Evolutionary conservation across 1,140 invertebrate genomes (phyloP).

Genomic region (Episyrphus balteatus): DNA sequence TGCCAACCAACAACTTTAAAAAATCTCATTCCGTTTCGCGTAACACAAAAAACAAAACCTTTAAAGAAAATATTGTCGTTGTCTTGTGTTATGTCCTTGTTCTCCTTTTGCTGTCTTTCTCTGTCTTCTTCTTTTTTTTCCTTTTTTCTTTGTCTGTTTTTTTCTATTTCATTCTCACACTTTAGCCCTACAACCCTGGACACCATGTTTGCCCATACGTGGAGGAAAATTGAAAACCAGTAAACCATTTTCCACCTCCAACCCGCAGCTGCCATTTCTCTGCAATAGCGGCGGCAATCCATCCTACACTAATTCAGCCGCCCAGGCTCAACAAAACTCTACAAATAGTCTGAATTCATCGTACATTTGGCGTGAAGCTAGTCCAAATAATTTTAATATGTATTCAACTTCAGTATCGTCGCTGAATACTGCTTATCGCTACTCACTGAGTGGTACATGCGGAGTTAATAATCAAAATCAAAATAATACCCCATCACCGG

Average conservation of each 20-base stretch:
- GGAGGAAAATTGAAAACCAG: slow-evolving; percentile 36
- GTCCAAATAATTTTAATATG: slow-evolving; percentile 35
- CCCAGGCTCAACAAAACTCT: slow-evolving; percentile 18
- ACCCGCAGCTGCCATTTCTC: slow-evolving; percentile 33
- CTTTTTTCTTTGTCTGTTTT: slow-evolving; percentile 21
- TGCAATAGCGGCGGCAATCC: slow-evolving; percentile 13
- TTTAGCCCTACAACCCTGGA: slow-evolving; percentile 36
- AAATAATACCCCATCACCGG: slow-evolving; percentile 1
- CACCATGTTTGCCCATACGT: slow-evolving; percentile 35
- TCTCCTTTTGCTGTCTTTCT: slow-evolving; percentile 11
- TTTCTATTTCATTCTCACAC: slow-evolving; percentile 7
- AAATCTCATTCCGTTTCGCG: no score
- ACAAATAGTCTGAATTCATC: slow-evolving; percentile 34
- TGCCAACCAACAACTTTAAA: no score
- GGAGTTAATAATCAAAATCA: slow-evolving; percentile 1
- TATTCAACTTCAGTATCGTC: slow-evolving; percentile 34
- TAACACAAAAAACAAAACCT: background rate
- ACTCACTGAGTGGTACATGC: slow-evolving; percentile 15
- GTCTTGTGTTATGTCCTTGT: slow-evolving; percentile 6
- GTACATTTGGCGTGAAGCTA: slow-evolving; percentile 35
- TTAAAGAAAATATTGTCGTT: slow-evolving; percentile 12
- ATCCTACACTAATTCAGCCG: slow-evolving; percentile 10
- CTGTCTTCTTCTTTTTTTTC: slow-evolving; percentile 31
- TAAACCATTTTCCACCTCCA: slow-evolving; percentile 36
- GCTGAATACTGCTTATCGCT: slow-evolving; percentile 20